Evolutionary conservation across 2,797 vertebrate species (phyloP).

Genomic region (Florisuga fusca): DNA sequence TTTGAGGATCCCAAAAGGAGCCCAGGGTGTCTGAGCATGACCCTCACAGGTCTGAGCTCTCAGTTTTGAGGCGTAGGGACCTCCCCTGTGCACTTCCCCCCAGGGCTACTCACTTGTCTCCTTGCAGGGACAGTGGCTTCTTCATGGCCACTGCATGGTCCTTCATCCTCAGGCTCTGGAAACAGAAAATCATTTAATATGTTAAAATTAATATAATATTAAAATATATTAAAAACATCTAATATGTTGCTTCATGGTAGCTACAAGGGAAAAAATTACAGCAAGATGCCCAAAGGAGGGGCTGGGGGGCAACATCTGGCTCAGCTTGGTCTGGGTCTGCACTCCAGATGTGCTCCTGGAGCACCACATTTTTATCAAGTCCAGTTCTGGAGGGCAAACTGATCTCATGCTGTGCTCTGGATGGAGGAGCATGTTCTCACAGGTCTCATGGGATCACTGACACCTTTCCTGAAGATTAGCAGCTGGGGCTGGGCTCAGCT

Average conservation of each 20-base stretch:
- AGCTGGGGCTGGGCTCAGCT: background rate
- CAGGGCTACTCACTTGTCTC: background rate
- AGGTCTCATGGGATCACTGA: background rate
- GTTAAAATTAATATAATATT: too few species aligned
- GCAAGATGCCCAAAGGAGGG: background rate
- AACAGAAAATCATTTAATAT: background rate
- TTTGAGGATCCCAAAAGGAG: background rate
- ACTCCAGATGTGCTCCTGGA: background rate
- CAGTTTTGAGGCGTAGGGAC: background rate
- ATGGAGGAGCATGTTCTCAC: accelerated
- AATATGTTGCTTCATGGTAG: background rate
- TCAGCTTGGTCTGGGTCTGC: background rate
- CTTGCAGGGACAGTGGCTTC: background rate
- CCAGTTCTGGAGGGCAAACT: background rate
- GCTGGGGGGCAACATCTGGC: background rate
- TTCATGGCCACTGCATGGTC: accelerated
- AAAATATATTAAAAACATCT: too few species aligned
- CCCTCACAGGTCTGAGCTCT: background rate
- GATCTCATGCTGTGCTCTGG: accelerated
- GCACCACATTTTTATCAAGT: background rate
- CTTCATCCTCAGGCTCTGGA: background rate
- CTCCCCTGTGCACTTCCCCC: background rate
- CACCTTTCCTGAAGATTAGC: background rate
- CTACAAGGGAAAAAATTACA: background rate
- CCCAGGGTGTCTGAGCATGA: background rate